Evolutionary conservation across 2,797 vertebrate genomes (phyloP).

Genomic region (Halcyon chelicuti): DNA sequence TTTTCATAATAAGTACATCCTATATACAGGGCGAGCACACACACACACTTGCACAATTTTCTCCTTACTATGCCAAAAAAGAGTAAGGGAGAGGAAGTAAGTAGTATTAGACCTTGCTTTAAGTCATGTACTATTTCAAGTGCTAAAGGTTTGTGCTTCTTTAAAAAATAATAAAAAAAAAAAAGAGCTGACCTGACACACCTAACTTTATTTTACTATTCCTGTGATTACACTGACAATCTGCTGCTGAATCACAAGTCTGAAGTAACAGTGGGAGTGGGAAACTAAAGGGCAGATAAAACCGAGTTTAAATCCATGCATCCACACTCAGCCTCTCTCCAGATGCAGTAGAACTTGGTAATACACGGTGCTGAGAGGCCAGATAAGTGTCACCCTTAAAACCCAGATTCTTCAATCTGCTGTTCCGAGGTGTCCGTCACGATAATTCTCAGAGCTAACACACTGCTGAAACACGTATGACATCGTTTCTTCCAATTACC

Average conservation of each 20-base stretch:
- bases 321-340: not conserved
- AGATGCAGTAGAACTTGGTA: not conserved
- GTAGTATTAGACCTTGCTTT: not conserved
- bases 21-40: rapidly evolving
- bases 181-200: not conserved
- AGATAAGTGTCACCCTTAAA: not conserved
- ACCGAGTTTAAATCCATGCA: not conserved
- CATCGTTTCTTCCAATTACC: not conserved
- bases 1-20: not conserved
- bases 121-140: not conserved
- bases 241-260: slow-evolving; percentile 28
- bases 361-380: not conserved
- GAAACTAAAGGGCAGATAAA: slow-evolving; percentile 17
- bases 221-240: not conserved
- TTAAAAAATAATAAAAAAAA: not conserved
- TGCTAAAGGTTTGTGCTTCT: not conserved
- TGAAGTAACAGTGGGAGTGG: slow-evolving; percentile 32
- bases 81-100: not conserved
- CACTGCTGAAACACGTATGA: not conserved
- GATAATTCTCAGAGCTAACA: not conserved
- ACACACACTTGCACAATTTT: not conserved
- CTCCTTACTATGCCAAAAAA: rapidly evolving
- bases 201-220: not conserved
- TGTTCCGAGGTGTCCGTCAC: not conserved
- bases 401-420: not conserved